Base-by-base conservation (phyloP, 2,888 invertebrate species). In the Agrotis clavis region DNA sequence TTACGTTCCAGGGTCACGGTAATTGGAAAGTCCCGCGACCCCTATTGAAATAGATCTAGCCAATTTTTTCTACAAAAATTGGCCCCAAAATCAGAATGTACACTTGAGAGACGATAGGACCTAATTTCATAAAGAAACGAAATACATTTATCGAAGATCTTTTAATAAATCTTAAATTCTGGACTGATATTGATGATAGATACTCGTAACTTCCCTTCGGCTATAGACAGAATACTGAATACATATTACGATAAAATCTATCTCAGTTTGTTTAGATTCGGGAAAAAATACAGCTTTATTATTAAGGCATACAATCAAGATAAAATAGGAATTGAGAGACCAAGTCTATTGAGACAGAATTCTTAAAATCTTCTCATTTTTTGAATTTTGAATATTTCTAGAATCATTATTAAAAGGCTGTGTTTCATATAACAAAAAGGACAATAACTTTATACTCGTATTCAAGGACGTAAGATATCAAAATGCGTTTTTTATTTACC, bases 111-210 rank as follows among this genome's bases (percentile, higher is more conserved):
- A 11, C 59, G 25, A 25, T 7, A 57, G 14, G 57, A 35, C 16
- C 21, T 51, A 51, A 59, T 57, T 63, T 57, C 13, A 57, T 18
- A 51, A 64, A 71, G 72, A 18, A 25, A 51, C 53, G 16, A 56
- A 62, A 48, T 2, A 47, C n/a, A n/a, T n/a, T n/a, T 6, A 48
- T 41, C 14, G 2, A 2, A 19, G 14, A 30, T 35, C n/a, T 61
- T 56, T 62, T 18, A 62, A 65, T 56, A 74, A 19, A 35, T 35
- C 7, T 45, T 35, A 25, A 18, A 62, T 75, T 62, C 25, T 67
- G 5, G 7, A 51, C 30, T 51, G 21, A 60, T 65, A 60, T 73
- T 60, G 47, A 47, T 51, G 45, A 67, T n/a, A 45, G 13, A 47
- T 61, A n/a, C n/a, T n/a, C n/a, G n/a, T n/a, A 69, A 19, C 14